These are phyloP conservation scores for Ellobius talpinus DNA, from an alignment of 2,113 vertebrate genomes.

Conservation along the genomic window DNA sequence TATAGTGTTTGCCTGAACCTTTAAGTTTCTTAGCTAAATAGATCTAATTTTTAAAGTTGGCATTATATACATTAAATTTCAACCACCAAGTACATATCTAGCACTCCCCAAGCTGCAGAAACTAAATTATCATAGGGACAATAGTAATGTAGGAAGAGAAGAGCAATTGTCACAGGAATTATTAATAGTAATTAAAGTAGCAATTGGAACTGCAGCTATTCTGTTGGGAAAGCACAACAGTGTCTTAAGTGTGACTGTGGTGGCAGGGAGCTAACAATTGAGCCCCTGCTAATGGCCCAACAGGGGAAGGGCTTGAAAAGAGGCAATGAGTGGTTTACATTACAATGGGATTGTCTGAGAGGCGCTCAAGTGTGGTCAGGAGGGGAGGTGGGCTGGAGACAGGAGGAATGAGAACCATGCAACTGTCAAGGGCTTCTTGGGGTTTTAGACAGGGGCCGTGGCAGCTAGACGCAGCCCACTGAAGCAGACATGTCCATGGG, in stretches of 20 bases:
- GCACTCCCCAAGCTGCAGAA: constrained; percentile 8
- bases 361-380: constrained; percentile 73
- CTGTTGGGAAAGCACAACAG: constrained; percentile 67
- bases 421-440: constrained; percentile 79
- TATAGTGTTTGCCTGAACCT: background rate
- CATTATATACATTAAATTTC: constrained; percentile 31
- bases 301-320: constrained; percentile 69
- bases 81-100: constrained; percentile 44
- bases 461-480: constrained; percentile 28
- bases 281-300: constrained; percentile 76
- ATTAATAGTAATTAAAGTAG: constrained; percentile 79
- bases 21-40: constrained; percentile 43
- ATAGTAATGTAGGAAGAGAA: background rate
- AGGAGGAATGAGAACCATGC: constrained; percentile 66
- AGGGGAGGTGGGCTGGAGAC: constrained; percentile 73
- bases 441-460: constrained; percentile 55
- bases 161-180: constrained; percentile 63
- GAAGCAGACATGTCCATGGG: constrained; percentile 47
- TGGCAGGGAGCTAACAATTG: constrained; percentile 70
- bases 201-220: constrained; percentile 57
- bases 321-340: constrained; percentile 79
- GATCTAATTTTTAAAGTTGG: constrained; percentile 38
- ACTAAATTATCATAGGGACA: constrained; percentile 28
- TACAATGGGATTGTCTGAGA: constrained; percentile 78
- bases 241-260: constrained; percentile 71